Base-by-base conservation (phyloP, 2,888 invertebrate species). In the Nasonia oneida region DNA sequence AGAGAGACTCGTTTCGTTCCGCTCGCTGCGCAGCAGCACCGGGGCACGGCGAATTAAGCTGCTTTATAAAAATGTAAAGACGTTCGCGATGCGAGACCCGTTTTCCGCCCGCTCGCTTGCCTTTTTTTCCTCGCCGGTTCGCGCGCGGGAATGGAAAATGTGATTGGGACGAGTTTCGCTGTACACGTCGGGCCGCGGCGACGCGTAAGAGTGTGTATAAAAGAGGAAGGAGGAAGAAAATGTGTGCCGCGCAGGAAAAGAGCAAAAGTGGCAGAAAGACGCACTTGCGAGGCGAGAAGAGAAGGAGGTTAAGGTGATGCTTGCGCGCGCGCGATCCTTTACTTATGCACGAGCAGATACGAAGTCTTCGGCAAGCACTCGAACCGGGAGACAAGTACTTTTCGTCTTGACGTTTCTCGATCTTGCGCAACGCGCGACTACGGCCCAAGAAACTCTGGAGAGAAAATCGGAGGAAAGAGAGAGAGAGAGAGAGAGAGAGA, bases 241-340 rank as follows among this genome's bases (percentile, higher is more conserved):
- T 29, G 29, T 12, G 67, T 67, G 84, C 70, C 50, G 8, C 67
- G 15, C 37, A 23, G 37, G 64, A 70, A 84, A 81, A 76, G 75
- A 76, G 80, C 76, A 84, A 81, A 84, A 76, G 39, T 76, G 53
- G 53, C 29, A 42, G 80, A 67, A 50, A 74, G 39, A 64, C 29
- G 15, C 42, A 5, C 3, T 3, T 0, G 5, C 37, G 37, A 5
- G 37, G n/a, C 29, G 82, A 70, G 67, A 84, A 39, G 80, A 91
- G 70, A 75, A 64, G 64, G 61, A 91, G 90, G 91, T 90, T 90
- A 92, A 91, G 91, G 92, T 91, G 92, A 93, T 92, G 92, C 75
- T 77, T 47, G 61, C 74, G 70, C 53, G 70, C 53, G 42, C 47
- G 73, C 47, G 73, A 61, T 61, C n/a, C 91, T 91, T 90, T 89